Evolutionary conservation across 2,113 vertebrate genomes (phyloP).

Genomic region (Conger conger): DNA sequence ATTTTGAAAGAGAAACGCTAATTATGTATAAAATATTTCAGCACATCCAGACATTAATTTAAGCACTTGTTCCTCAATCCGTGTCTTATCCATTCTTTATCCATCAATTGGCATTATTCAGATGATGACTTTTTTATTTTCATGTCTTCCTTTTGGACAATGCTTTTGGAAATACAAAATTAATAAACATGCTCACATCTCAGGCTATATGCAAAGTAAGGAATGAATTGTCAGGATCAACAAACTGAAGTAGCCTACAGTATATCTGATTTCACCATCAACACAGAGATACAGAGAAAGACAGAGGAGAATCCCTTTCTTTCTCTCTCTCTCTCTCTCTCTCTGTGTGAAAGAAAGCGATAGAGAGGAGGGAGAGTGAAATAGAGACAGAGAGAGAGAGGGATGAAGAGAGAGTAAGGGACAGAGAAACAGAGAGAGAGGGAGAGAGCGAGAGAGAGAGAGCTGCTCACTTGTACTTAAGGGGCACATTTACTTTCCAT

Average conservation of each 20-base stretch:
- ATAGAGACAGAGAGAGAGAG: slow-evolving; percentile 1
- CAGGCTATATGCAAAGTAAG: neutral
- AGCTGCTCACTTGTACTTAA: slow-evolving; percentile 98
- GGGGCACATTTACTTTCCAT: slow-evolving; percentile 97
- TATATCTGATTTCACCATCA: neutral
- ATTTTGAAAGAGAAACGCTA: too few species aligned
- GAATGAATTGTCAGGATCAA: neutral
- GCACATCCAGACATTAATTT: too few species aligned
- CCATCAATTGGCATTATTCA: too few species aligned
- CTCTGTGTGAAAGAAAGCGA: too few species aligned
- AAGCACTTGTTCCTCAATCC: too few species aligned
- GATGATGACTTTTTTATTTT: too few species aligned
- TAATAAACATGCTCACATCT: neutral
- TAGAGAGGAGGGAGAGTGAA: neutral
- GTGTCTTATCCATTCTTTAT: too few species aligned
- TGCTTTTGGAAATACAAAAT: too few species aligned
- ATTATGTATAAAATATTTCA: too few species aligned
- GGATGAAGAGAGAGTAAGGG: slow-evolving; percentile 19
- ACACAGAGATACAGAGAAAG: neutral
- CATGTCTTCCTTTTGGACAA: too few species aligned
- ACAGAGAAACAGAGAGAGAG: slow-evolving; percentile 63
- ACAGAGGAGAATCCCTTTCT: neutral
- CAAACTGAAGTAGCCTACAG: neutral
- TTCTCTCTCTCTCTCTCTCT: too few species aligned
- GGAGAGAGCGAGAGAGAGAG: neutral